A percentile compares a stretch with the other conserved stretches of the same genome.
Conservation (phyloP, 1,140 invertebrate genomes). For the Wasmannia auropunctata region DNA sequence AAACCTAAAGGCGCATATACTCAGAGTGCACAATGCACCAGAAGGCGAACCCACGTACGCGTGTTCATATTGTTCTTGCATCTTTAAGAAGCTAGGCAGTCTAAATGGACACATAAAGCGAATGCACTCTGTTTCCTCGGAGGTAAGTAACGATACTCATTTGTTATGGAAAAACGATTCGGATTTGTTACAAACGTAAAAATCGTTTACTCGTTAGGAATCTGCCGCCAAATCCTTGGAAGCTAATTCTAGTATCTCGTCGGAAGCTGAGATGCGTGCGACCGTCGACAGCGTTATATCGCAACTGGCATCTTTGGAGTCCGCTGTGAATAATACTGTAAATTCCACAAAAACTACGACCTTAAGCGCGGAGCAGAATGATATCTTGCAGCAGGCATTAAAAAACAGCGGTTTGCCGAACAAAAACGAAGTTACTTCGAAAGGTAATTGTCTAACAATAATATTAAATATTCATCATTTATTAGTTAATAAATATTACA, state of each 20-base stretch:
- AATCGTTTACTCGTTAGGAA: background rate
- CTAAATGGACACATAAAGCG: slow-evolving; percentile 90
- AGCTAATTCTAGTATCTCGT: slow-evolving; percentile 61
- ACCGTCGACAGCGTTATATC: slow-evolving; percentile 76
- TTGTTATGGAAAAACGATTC: background rate
- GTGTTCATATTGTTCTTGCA: slow-evolving; percentile 89
- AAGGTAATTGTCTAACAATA: slow-evolving; percentile 8
- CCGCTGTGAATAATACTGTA: slow-evolving; percentile 45
- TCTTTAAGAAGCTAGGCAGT: slow-evolving; percentile 90
- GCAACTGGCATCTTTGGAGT: slow-evolving; percentile 73
- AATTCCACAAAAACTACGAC: slow-evolving; percentile 50
- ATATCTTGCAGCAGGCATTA: slow-evolving; percentile 87
- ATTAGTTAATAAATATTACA: background rate
- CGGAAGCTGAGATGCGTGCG: slow-evolving; percentile 75
- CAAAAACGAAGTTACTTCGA: slow-evolving; percentile 70
- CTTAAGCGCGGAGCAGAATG: slow-evolving; percentile 63
- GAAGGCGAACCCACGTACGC: slow-evolving; percentile 86
- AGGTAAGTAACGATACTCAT: slow-evolving; percentile 43
- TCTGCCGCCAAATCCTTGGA: background rate
- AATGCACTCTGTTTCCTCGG: slow-evolving; percentile 80
- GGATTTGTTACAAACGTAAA: background rate
- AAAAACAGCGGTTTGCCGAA: slow-evolving; percentile 86
- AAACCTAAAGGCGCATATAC: slow-evolving; percentile 89
- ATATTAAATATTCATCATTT: background rate
- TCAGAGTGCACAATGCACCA: slow-evolving; percentile 88